Conservation (phyloP, 2,888 invertebrate species). For the Fragum sueziense region DNA sequence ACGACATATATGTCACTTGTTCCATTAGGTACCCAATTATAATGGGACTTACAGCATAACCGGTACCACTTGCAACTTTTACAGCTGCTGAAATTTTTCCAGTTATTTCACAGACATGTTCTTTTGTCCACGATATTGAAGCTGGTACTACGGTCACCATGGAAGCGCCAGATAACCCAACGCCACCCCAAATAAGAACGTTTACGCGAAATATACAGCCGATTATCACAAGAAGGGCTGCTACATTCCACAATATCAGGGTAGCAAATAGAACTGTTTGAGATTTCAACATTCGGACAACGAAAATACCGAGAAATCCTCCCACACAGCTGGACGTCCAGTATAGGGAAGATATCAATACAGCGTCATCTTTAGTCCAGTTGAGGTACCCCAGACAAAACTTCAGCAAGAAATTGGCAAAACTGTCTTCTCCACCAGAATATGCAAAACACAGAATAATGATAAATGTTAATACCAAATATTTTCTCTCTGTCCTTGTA, state of each 20-base stretch:
- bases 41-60: slow-evolving; percentile 23
- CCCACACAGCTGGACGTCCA: slow-evolving; percentile 32
- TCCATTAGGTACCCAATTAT: slow-evolving; percentile 41
- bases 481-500: no score
- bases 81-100: slow-evolving; percentile 34
- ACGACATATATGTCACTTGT: slow-evolving; percentile 23
- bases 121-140: slow-evolving; percentile 35
- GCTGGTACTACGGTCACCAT: slow-evolving; percentile 36
- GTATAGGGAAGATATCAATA: slow-evolving; percentile 26
- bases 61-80: slow-evolving; percentile 26
- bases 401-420: slow-evolving; percentile 26
- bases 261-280: slow-evolving; percentile 3
- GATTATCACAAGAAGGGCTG: background rate
- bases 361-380: slow-evolving; percentile 22
- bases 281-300: slow-evolving; percentile 5
- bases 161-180: slow-evolving; percentile 26
- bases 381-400: slow-evolving; percentile 30
- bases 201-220: background rate
- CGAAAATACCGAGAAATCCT: slow-evolving; percentile 22
- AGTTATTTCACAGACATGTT: slow-evolving; percentile 30
- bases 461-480: background rate
- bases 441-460: slow-evolving; percentile 20
- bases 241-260: slow-evolving; percentile 7
- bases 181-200: slow-evolving; percentile 22
- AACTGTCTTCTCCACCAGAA: slow-evolving; percentile 28